phyloP scores from a whole-genome alignment of 2,888 invertebrate genomes.

The Acrocyrtus sp. region DNA sequence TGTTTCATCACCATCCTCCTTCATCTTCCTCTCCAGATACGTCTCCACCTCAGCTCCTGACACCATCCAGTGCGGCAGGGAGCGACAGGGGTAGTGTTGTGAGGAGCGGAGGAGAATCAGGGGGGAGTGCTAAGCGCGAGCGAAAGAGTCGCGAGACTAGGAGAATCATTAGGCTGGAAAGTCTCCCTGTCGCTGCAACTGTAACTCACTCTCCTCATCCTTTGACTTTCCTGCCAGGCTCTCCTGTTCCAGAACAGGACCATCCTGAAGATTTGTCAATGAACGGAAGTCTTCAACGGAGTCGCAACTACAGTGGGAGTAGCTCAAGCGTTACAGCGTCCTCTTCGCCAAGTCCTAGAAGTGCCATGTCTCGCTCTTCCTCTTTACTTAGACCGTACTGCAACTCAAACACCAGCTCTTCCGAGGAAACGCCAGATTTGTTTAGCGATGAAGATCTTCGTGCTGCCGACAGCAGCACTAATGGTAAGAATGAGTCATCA shows the following conservation, averaged over 20 bases:
- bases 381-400: constrained; percentile 46
- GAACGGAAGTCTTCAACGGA: constrained; percentile 33
- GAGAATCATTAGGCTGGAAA: constrained; percentile 68
- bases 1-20: constrained; percentile 27
- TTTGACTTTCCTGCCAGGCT: constrained; percentile 15
- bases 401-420: constrained; percentile 56
- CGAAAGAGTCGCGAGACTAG: constrained; percentile 70
- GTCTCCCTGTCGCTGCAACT: constrained; percentile 28
- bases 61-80: constrained; percentile 60
- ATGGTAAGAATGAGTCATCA: constrained; percentile 48
- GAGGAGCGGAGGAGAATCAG: constrained; percentile 63
- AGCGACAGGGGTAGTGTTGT: constrained; percentile 65
- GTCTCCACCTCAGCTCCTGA: constrained; percentile 37
- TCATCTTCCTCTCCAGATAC: constrained; percentile 48
- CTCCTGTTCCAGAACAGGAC: constrained; percentile 80
- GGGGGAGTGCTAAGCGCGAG: constrained; percentile 64
- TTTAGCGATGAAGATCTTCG: constrained; percentile 59
- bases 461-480: constrained; percentile 47
- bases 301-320: constrained; percentile 58
- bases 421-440: constrained; percentile 53
- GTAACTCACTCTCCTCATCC: constrained; percentile 28
- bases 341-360: constrained; percentile 58
- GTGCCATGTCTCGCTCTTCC: constrained; percentile 48
- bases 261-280: constrained; percentile 92
- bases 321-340: constrained; percentile 61